Base-by-base conservation (phyloP, 2,888 invertebrate species). In the Trissonchulus sp. region DNA sequence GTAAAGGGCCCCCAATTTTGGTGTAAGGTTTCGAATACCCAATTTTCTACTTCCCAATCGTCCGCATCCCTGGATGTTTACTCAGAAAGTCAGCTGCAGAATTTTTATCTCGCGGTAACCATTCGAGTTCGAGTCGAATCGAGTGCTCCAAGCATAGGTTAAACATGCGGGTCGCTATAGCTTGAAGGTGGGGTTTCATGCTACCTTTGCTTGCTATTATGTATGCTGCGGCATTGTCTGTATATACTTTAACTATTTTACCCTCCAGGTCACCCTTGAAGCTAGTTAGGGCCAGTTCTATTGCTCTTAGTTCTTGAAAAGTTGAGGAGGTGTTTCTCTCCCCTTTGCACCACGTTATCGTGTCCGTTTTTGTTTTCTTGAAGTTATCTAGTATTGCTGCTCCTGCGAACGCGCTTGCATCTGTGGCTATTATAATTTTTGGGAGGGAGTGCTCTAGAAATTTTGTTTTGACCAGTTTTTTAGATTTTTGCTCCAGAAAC, bases 121-220 rank as follows among this genome's bases (percentile, higher is more conserved):
- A 65, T 28, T 65, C 65, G 30, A 65, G 15, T 28, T 65, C 65
- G 3, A 65, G n/a, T 18, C 65, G 65, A 28, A 65, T 65, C 8
- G 30, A 34, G 30, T 65, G 8, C n/a, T 65, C 31, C 3, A 65
- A 8, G 34, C 65, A 65, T 18, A 65, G 8, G 8, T 34, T 65
- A 34, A 18, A 34, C 8, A 65, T 28, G 8, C 65, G 65, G n/a
- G n/a, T 15, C 8, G 65, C 65, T 15, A 65, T 65, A 8, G 30
- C 30, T 34, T 65, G 65, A 28, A 65, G 65, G n/a, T 65, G 31
- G 3, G 65, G 65, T 18, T 65, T 65, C 65, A 34, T 28, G n/a
- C 65, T 65, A 34, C 65, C 65, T 8, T 8, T 23, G 23, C 8
- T 48, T 15, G 48, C 48, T 8, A 48, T 48, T 15, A 8, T 8